Base-by-base conservation (phyloP, 2,797 vertebrate species). In the Pseudochirops corinnae region DNA sequence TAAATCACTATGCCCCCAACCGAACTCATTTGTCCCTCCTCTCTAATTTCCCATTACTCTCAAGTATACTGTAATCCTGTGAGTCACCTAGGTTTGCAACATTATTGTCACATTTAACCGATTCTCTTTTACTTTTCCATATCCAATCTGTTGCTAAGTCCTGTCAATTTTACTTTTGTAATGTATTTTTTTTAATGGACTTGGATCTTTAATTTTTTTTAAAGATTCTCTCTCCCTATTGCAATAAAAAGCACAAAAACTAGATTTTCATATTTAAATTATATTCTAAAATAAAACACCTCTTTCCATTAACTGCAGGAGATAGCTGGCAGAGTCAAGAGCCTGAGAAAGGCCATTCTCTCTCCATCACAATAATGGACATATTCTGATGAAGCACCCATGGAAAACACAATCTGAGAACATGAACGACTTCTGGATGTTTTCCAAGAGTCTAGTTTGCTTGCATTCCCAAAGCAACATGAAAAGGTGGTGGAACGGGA, bases 241-340 rank as follows among this genome's bases (percentile, higher is more conserved):
- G 98, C 97, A 98, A 98, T 94, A 98, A 98, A 97, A 97, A 98
- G 97, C 98, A 98, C 98, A 98, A 98, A 98, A 98, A 98, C 98
- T 0, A 99, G 98, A 98, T 94, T 96, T 98, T 98, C 97, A 96
- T 96, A 96, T 98, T 98, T 98, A 97, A 98, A 98, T 98, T 97
- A 97, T 93, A 96, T 94, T 93, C 95, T 97, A 98, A 98, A 98
- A 97, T 96, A 97, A 98, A 98, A 97, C 96, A 97, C 95, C 95
- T 97, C 97, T 97, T 98, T 98, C 97, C 97, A 97, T 98, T 97
- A 98, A 97, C 94, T 97, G 98, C 97, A 97, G 98, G 95, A 98
- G 98, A 98, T 97, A 98, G 97, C 95, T 94, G 96, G 95, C 96
- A 94, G 58, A 95, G 94, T 98, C 92, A 96, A 93, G 96, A 96